Base-by-base conservation (phyloP, 2,113 vertebrate species). In the Microtus ochrogaster region DNA sequence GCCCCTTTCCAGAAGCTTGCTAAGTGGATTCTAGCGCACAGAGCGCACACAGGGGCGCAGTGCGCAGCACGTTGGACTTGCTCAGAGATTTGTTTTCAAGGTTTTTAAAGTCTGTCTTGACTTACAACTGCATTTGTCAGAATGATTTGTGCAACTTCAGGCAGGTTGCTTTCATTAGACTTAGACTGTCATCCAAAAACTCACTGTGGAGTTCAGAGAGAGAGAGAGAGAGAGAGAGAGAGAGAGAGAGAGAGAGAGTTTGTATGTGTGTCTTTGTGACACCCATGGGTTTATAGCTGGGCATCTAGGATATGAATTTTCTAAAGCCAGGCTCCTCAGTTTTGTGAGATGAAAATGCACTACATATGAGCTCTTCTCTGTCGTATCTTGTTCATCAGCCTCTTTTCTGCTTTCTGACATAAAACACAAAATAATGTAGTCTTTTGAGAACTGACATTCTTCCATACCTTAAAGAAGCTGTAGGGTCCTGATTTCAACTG, bases 401-500 rank as follows among this genome's bases (percentile, higher is more conserved):
- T 19, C 44, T 76, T 14, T 39, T 58, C n/a, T 21, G 14, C 16
- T 89, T 95, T 68, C 39, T 79, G 19, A 85, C 19, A 76, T 17
- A 65, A 76, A 92, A n/a, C 21, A n/a, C 9, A 88, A 68, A 65
- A 10, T 24, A 49, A 6, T 5, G 72, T 41, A 28, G 5, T 39
- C 36, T 19, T 63, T 52, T 28, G 49, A 91, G 39, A 79, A 30
- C 0, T 63, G 28, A 36, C 47, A 24, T 79, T 52, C 36, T 6
- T 82, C 44, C 68, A 49, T 66, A 96, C 89, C 74, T 94, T 77
- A 83, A 83, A 3, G 36, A 9, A 24, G 44, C 74, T 87, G 8
- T 87, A 65, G 28, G 26, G 16, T 90, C 76, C 91, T 47, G 39
- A 92, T 87, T 78, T 95, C 79, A 96, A 24, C 61, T 90, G 81